Percentiles rank a stretch among this genome's conserved stretches.
These are phyloP conservation scores for Albula goreensis DNA, from an alignment of 2,113 vertebrate genomes.

Conservation along the genomic window DNA sequence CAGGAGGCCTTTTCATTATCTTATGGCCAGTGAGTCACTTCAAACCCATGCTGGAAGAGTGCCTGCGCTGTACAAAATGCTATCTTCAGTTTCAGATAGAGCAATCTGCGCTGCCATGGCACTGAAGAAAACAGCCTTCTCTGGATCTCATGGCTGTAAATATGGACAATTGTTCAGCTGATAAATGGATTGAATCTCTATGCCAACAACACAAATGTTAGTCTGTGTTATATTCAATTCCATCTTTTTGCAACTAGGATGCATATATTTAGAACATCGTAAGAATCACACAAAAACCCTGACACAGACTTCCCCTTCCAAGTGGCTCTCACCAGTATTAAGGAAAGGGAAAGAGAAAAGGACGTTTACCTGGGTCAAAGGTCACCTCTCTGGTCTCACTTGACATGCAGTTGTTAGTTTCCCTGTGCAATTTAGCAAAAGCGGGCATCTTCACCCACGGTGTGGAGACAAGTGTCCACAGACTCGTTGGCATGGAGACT, in stretches of 20 bases:
- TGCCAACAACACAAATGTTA: no score
- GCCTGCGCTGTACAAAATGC: neutral
- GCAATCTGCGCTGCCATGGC: neutral
- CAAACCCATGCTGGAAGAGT: neutral
- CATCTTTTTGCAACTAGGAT: no score
- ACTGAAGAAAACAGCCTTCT: neutral
- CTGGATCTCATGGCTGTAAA: neutral
- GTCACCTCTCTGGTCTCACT: neutral
- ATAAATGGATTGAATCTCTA: no score
- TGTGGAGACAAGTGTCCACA: slow-evolving; percentile 8
- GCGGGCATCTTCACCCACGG: neutral
- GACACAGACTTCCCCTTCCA: neutral
- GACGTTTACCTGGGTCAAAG: neutral
- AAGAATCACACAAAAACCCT: no score
- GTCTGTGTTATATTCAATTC: no score
- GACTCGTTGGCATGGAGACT: slow-evolving; percentile 13
- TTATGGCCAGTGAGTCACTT: neutral
- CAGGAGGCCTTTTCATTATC: neutral
- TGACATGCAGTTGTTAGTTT: neutral
- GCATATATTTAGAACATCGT: no score
- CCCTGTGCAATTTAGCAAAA: neutral
- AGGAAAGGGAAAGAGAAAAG: neutral
- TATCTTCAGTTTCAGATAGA: neutral
- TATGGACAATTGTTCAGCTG: neutral
- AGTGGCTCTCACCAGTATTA: neutral